Evolutionary conservation across 2,113 vertebrate genomes (phyloP).

Genomic region (Melanostigma gelatinosum): DNA sequence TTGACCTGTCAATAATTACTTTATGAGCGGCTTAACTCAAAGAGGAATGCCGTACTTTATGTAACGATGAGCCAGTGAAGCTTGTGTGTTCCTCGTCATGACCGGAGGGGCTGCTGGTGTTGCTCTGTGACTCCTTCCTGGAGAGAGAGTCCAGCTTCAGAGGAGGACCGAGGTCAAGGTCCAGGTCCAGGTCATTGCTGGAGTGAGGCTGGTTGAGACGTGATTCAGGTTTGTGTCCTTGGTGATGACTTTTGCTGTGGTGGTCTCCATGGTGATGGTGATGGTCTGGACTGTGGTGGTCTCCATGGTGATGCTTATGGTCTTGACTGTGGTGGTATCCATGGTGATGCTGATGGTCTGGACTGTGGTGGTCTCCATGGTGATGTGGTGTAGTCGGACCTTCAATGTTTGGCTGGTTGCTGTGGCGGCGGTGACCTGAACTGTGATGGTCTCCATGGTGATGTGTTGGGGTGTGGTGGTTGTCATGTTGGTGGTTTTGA

Average conservation of each 20-base stretch:
- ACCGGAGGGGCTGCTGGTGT: conserved; percentile 51
- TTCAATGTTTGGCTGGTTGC: neutral
- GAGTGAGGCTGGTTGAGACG: conserved; percentile 12
- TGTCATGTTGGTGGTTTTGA: conserved; percentile 17
- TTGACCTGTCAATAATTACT: conserved; percentile 23
- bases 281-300: neutral
- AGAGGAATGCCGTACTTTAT: conserved; percentile 63
- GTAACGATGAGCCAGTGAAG: conserved; percentile 49
- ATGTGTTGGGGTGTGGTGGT: neutral
- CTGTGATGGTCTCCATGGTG: conserved; percentile 18
- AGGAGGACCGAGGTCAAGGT: conserved; percentile 19
- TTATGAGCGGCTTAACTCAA: neutral
- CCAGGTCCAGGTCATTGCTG: conserved; percentile 12
- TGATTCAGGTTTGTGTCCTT: neutral
- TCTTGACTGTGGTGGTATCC: neutral
- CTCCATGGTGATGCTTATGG: conserved; percentile 9
- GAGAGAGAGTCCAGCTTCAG: conserved; percentile 42
- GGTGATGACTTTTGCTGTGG: conserved; percentile 7
- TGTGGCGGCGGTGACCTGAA: neutral
- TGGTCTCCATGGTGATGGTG: conserved; percentile 27
- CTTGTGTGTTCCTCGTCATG: conserved; percentile 70
- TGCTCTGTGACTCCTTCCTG: conserved; percentile 55
- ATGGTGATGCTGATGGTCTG: neutral
- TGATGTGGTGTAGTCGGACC: conserved; percentile 2
- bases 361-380: neutral